These are phyloP conservation scores for Brachyhypopomus gauderio DNA, from an alignment of 2,113 vertebrate species.

Conservation along the genomic window DNA sequence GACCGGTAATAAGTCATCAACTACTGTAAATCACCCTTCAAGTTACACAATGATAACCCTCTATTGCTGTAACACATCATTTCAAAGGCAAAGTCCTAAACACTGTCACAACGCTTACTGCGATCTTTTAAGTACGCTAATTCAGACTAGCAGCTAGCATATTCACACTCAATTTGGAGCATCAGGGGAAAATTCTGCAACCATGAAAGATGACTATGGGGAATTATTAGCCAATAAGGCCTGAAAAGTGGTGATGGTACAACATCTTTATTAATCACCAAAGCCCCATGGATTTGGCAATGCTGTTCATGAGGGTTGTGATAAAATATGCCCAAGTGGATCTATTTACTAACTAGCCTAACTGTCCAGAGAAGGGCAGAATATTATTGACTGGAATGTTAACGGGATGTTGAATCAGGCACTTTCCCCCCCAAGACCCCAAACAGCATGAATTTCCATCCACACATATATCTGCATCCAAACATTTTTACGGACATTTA, in stretches of 20 bases:
- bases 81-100: constrained; percentile 2
- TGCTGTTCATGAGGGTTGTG: constrained; percentile 35
- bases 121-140: constrained; percentile 9
- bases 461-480: background rate
- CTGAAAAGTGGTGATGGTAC: constrained; percentile 27
- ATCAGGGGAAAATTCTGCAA: constrained; percentile 6
- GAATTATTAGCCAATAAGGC: constrained; percentile 47
- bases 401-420: constrained; percentile 40
- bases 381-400: constrained; percentile 54
- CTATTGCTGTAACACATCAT: background rate
- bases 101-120: background rate
- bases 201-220: constrained; percentile 16
- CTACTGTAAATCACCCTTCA: background rate
- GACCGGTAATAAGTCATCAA: background rate
- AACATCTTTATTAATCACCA: constrained; percentile 49
- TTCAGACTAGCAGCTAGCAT: constrained; percentile 4
- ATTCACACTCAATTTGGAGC: constrained; percentile 23
- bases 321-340: constrained; percentile 39
- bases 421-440: constrained; percentile 36
- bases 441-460: constrained; percentile 1
- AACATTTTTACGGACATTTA: constrained; percentile 12
- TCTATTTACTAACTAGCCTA: constrained; percentile 34
- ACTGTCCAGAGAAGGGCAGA: constrained; percentile 39
- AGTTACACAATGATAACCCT: constrained; percentile 7
- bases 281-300: constrained; percentile 35